Evolutionary conservation across 2,113 vertebrate genomes (phyloP).

Genomic region (Myocastor coypus): DNA sequence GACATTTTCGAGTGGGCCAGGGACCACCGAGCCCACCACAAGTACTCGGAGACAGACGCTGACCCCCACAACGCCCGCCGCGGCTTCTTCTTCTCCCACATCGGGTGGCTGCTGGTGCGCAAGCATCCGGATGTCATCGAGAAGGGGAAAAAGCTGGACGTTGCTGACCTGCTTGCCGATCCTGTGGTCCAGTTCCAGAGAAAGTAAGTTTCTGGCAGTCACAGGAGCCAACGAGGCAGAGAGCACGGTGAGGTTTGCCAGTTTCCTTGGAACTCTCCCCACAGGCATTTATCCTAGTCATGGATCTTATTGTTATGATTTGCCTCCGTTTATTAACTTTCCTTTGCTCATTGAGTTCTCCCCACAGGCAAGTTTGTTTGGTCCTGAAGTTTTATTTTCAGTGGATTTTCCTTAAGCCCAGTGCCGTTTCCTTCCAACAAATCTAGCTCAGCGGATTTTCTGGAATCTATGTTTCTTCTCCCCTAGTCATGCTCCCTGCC

Average conservation of each 20-base stretch:
- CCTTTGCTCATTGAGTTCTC: conserved; percentile 5
- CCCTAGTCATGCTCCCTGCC: background rate
- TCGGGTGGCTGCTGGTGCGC: conserved; percentile 88
- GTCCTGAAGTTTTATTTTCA: background rate
- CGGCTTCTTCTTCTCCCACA: conserved; percentile 90
- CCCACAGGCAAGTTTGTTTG: background rate
- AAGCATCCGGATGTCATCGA: conserved; percentile 89
- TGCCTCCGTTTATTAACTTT: background rate
- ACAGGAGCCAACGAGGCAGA: background rate
- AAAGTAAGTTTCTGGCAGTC: conserved; percentile 83
- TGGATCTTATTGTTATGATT: background rate
- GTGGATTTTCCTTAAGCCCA: background rate
- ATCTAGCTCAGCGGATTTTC: background rate
- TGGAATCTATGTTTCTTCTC: background rate
- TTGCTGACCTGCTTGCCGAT: conserved; percentile 87
- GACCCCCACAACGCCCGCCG: conserved; percentile 88
- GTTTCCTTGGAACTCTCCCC: background rate
- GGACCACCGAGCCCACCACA: conserved; percentile 89
- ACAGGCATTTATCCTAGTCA: background rate
- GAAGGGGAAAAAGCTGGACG: conserved; percentile 88
- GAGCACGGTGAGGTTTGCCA: background rate
- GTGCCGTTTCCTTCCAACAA: background rate
- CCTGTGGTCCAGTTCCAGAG: conserved; percentile 89
- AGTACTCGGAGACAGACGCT: conserved; percentile 88
- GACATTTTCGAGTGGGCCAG: conserved; percentile 89